These are phyloP conservation scores for Boloria euphrosyne DNA, from an alignment of 2,888 invertebrate species.

Conservation along the genomic window DNA sequence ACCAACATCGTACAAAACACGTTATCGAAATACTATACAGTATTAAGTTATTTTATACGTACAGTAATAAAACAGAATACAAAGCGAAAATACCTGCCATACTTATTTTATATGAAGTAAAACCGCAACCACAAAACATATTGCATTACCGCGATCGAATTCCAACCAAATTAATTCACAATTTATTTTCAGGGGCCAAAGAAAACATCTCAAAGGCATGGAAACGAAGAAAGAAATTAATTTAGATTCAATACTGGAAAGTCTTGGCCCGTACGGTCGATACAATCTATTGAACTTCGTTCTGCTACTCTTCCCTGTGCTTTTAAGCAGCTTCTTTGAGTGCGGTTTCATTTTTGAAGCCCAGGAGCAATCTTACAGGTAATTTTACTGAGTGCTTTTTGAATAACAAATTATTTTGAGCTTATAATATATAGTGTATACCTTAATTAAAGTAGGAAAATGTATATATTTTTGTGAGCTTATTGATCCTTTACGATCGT, in stretches of 20 bases:
- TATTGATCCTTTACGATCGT: no score
- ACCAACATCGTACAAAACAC: no score
- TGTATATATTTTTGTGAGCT: no score
- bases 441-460: no score
- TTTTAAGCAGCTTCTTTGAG: conserved; percentile 73
- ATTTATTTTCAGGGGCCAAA: conserved; percentile 34
- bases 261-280: conserved; percentile 72
- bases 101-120: background rate
- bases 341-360: conserved; percentile 78
- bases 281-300: conserved; percentile 75
- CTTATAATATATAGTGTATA: background rate
- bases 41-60: no score
- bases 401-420: background rate
- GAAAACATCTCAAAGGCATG: conserved; percentile 46
- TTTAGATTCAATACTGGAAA: conserved; percentile 72
- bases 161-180: conserved; percentile 17
- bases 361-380: conserved; percentile 68
- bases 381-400: conserved; percentile 18
- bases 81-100: no score
- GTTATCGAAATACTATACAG: no score
- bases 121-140: conserved; percentile 9
- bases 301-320: conserved; percentile 66
- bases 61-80: no score
- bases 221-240: conserved; percentile 74
- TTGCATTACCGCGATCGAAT: conserved; percentile 11